Evolutionary conservation across 2,888 invertebrate genomes (phyloP), one percentile per base, ranked within the genome.

Genomic region (Craniophora ligustri): DNA sequence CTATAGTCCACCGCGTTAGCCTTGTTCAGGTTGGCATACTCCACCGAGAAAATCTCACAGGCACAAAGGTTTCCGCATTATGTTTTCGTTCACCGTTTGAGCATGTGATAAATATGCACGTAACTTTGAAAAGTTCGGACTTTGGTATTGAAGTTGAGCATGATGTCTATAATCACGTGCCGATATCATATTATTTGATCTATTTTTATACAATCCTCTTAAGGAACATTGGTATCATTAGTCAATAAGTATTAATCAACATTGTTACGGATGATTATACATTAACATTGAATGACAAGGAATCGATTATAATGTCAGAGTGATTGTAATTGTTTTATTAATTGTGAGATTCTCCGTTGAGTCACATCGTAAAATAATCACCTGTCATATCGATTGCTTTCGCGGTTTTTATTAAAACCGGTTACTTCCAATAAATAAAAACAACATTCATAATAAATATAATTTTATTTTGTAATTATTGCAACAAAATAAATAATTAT

Each of bases 261-360:
- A 44, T 56, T 50, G 39, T 50, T 31, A 31, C 19, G 5, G n/a
- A 15, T 26, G 21, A 14, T n/a, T 39, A n/a, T 16, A 21, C 32
- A 66, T 66, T 66, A 8, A 40, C 62, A 66, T 54, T 66, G 58
- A 62, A 67, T 50, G 53, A 50, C 26, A 26, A 26, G 42, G 39
- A 40, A 53, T 46, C 53, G n/a, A 67, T 66, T 67, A 67, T 13
- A 10, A 21, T 53, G 66, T 58, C 62, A 38, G 2, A 63, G 13
- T 35, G 15, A 23, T 26, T 44, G 15, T 46, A 50, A 57, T 46
- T 42, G 41, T 53, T 51, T 28, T 30, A 53, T 59, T 58, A 45
- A 53, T 45, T 34, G 30, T 48, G 35, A 21, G 44, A 63, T 40
- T 63, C 13, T 47, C 11, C 14, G 19, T 16, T 38, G 18, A 16